Conservation (phyloP, 2,113 vertebrate species). For the Anguilla japonica region DNA sequence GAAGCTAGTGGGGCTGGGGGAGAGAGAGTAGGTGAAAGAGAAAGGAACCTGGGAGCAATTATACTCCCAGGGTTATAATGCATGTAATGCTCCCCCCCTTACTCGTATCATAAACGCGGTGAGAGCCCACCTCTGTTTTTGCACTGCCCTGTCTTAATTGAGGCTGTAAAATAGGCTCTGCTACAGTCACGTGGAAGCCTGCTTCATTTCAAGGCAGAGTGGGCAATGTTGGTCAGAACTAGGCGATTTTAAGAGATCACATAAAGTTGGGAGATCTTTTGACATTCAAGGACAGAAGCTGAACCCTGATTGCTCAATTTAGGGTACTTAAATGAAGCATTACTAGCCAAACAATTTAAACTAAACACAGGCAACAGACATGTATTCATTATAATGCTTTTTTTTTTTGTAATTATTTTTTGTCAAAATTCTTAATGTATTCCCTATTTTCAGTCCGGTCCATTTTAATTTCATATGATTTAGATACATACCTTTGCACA, state of each 20-base stretch:
- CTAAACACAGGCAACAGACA: neutral
- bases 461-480: no score
- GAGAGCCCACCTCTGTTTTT: neutral
- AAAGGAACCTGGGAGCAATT: neutral
- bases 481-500: no score
- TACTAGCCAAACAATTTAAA: neutral
- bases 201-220: neutral
- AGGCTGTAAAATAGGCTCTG: neutral
- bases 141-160: constrained; percentile 5
- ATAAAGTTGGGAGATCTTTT: neutral
- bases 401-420: neutral
- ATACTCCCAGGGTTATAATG: neutral
- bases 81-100: neutral
- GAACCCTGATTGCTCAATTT: neutral
- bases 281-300: neutral
- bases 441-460: neutral
- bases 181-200: neutral
- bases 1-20: neutral
- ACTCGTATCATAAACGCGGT: neutral
- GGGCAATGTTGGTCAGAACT: neutral
- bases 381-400: neutral
- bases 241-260: neutral
- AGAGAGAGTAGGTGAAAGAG: neutral
- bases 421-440: neutral
- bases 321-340: neutral